phyloP scores from a whole-genome alignment of 2,888 invertebrate genomes.

The Diogma glabrata region DNA sequence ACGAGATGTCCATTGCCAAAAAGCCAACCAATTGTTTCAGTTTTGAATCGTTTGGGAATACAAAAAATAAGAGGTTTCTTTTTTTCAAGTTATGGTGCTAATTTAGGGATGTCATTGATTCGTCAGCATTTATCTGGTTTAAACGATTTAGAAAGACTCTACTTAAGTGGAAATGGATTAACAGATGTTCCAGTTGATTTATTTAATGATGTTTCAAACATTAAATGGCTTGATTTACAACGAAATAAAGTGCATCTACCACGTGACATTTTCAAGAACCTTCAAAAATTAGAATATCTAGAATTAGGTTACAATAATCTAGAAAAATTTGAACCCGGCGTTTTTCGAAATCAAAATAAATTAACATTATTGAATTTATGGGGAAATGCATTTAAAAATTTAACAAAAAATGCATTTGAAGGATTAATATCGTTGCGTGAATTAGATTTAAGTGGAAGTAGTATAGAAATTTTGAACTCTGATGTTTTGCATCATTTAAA shows the following conservation, averaged over 20 bases:
- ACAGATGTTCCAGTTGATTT: conserved; percentile 48
- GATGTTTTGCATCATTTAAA: conserved; percentile 49
- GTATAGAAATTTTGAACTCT: conserved; percentile 46
- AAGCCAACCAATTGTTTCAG: conserved; percentile 35
- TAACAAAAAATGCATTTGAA: conserved; percentile 50
- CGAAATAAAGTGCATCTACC: conserved; percentile 48
- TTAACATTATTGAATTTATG: conserved; percentile 53
- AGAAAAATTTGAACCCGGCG: conserved; percentile 44
- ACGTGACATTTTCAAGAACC: conserved; percentile 42
- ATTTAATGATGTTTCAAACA: conserved; percentile 45
- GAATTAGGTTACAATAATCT: conserved; percentile 58
- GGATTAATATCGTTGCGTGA: conserved; percentile 48
- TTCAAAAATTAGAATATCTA: conserved; percentile 45
- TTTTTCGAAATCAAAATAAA: conserved; percentile 49
- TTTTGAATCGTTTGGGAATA: conserved; percentile 32
- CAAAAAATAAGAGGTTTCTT: conserved; percentile 36
- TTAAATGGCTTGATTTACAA: conserved; percentile 52
- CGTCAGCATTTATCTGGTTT: conserved; percentile 47
- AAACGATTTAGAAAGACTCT: conserved; percentile 41
- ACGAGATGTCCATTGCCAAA: conserved; percentile 32
- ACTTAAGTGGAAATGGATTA: conserved; percentile 49
- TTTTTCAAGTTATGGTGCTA: conserved; percentile 40
- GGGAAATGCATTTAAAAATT: conserved; percentile 53
- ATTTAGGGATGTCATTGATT: conserved; percentile 41
- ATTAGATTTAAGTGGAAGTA: conserved; percentile 57